These are phyloP conservation scores for Microplitis demolitor DNA, from an alignment of 1,140 invertebrate species.

Conservation along the genomic window DNA sequence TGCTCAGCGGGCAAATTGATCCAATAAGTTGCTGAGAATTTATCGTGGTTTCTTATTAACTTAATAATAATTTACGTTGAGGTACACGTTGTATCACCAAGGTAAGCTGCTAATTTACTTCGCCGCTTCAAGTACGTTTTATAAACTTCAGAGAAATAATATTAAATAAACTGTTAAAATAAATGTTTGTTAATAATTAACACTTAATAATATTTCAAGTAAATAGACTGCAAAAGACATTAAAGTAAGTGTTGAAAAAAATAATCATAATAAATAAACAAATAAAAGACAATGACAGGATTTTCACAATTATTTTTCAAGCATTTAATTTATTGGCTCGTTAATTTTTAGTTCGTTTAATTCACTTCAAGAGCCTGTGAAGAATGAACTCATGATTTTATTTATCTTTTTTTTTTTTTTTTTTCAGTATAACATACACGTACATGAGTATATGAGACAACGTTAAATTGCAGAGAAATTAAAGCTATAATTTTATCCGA, in stretches of 20 bases:
- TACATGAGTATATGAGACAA: not conserved
- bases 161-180: not conserved
- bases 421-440: not conserved
- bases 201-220: too few relatives aligned
- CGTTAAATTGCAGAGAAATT: not conserved
- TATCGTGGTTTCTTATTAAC: not conserved
- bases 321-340: slow-evolving; percentile 12
- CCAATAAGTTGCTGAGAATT: not conserved
- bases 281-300: slow-evolving; percentile 1
- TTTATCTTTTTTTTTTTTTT: not conserved
- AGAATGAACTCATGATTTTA: slow-evolving; percentile 3
- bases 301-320: slow-evolving; percentile 5
- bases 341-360: slow-evolving; percentile 10
- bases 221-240: not conserved
- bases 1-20: slow-evolving; percentile 28
- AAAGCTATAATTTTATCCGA: not conserved
- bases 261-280: slow-evolving; percentile 9
- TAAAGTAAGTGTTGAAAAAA: not conserved
- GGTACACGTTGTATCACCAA: not conserved
- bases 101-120: not conserved
- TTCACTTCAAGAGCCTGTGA: slow-evolving; percentile 6
- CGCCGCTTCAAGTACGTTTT: not conserved
- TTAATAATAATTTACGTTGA: not conserved
- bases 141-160: too few relatives aligned
- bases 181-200: not conserved